Conservation (phyloP, 2,888 invertebrate genomes). For the Hirtodrosophila duncani region DNA sequence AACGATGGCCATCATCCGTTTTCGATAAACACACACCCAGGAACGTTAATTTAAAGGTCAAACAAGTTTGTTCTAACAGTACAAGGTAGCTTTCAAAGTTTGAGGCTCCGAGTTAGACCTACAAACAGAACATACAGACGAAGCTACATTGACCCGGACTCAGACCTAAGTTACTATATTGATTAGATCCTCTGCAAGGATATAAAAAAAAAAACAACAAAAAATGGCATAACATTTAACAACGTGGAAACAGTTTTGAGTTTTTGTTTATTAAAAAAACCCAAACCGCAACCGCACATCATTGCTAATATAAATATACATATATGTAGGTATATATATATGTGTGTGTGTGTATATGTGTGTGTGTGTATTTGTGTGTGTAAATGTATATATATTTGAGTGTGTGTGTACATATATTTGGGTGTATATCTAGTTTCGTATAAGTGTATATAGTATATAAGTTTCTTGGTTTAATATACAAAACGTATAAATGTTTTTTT, state of each 20-base stretch:
- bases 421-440: constrained; percentile 18
- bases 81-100: no score
- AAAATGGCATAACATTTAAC: constrained; percentile 27
- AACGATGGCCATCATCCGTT: no score
- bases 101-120: no score
- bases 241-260: constrained; percentile 48
- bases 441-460: background rate
- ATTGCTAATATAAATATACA: constrained; percentile 8
- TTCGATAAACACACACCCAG: no score
- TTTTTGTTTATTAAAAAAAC: constrained; percentile 20
- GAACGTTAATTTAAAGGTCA: no score
- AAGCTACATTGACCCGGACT: no score
- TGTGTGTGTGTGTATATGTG: constrained; percentile 9
- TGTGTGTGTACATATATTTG: constrained; percentile 32
- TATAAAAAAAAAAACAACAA: constrained; percentile 1
- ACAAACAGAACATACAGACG: no score
- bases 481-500: constrained; percentile 57
- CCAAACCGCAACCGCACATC: constrained; percentile 31
- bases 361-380: constrained; percentile 6
- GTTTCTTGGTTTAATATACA: constrained; percentile 34
- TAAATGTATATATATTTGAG: constrained; percentile 10
- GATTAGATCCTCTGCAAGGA: background rate
- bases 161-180: no score
- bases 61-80: no score
- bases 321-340: constrained; percentile 1